A percentile compares a stretch with the other conserved stretches of the same genome.
Evolutionary conservation across 2,797 vertebrate species (phyloP).

Genomic region (Muscicapa striata): DNA sequence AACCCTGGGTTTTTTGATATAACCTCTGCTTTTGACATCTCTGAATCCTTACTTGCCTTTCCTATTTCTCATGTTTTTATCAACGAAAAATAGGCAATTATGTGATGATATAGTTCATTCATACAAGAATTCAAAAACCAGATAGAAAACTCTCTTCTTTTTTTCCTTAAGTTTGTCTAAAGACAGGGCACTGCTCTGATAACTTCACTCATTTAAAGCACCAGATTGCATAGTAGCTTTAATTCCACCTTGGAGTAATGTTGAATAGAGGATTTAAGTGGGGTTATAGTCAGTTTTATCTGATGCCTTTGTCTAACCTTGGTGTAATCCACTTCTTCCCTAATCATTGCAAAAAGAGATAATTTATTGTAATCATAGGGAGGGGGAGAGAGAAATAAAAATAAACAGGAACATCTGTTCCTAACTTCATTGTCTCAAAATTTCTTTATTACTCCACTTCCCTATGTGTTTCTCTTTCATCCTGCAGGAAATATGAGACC

Average conservation of each 20-base stretch:
- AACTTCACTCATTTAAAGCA: not conserved
- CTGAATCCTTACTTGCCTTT: not conserved
- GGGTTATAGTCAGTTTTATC: not conserved
- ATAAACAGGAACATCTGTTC: slow-evolving; percentile 25
- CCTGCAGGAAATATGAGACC: not conserved
- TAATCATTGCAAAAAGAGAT: not conserved
- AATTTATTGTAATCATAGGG: slow-evolving; percentile 13
- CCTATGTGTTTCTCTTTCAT: not conserved
- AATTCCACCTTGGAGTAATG: not conserved
- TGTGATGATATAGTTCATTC: not conserved
- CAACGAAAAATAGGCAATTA: not conserved
- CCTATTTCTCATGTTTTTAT: not conserved
- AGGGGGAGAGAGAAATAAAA: not conserved
- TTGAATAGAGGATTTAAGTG: not conserved
- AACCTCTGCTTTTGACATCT: not conserved
- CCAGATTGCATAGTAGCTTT: not conserved
- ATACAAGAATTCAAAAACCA: not conserved
- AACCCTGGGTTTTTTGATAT: not conserved
- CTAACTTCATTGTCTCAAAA: not conserved
- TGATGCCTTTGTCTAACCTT: slow-evolving; percentile 23
- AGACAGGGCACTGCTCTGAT: not conserved
- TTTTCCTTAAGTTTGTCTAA: not conserved
- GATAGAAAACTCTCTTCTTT: not conserved
- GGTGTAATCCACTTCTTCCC: not conserved
- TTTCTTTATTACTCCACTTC: not conserved